Conservation (phyloP, 2,888 invertebrate genomes). For the Nudaria mundana region DNA sequence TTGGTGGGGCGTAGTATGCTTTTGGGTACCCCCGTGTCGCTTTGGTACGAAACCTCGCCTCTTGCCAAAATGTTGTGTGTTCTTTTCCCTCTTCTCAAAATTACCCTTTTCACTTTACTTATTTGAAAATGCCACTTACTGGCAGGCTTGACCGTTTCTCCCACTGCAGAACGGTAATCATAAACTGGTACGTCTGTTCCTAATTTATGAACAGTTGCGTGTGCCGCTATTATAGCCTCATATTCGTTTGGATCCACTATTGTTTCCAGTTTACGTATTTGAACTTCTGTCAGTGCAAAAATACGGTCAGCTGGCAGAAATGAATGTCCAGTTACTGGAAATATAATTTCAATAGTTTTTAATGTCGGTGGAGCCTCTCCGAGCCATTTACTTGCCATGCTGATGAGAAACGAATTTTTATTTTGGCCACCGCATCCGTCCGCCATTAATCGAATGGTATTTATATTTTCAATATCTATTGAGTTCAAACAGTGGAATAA, state of each 20-base stretch:
- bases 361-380: no score
- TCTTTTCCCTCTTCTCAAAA: conserved; percentile 17
- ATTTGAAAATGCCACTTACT: conserved; percentile 24
- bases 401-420: neutral
- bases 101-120: conserved; percentile 21
- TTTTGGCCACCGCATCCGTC: conserved; percentile 1
- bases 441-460: neutral
- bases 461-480: neutral
- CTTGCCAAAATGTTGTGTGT: neutral
- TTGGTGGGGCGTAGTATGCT: neutral
- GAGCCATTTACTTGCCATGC: neutral
- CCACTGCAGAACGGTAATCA: conserved; percentile 24
- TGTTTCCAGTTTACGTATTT: neutral
- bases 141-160: conserved; percentile 22
- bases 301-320: conserved; percentile 5
- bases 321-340: conserved; percentile 5
- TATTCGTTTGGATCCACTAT: neutral
- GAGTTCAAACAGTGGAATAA: neutral
- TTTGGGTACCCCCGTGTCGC: neutral
- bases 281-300: conserved; percentile 6
- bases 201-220: neutral
- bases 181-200: conserved; percentile 3
- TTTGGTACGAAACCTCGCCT: neutral
- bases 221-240: neutral
- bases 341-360: neutral